Base-by-base conservation (phyloP, 2,797 vertebrate genomes). In the Propithecus perrieri region DNA sequence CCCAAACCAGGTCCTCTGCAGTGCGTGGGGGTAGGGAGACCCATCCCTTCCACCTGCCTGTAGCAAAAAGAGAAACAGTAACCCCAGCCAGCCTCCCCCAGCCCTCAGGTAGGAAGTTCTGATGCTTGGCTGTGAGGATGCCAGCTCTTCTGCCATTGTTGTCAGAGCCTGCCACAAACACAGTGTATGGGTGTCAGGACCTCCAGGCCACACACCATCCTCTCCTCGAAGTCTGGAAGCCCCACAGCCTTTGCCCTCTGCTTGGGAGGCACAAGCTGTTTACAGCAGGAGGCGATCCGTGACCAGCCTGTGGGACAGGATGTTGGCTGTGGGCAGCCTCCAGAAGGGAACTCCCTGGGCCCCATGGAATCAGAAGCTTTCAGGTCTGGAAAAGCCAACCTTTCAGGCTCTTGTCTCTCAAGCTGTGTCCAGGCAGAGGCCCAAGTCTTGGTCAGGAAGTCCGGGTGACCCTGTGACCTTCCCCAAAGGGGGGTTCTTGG, bases 371-470 rank as follows among this genome's bases (percentile, higher is more conserved):
- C 87, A 90, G 69, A 89, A 89, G 80, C 93, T 94, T 93, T 85
- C 88, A 95, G 95, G 78, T 96, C 74, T 96, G 81, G 71, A 86
- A 74, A 97, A 85, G 89, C 89, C 83, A 97, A 88, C 43, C 41
- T 86, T 95, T 88, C 75, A 63, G 89, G 87, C 30, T 96, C 79
- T 96, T 88, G 72, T 83, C 57, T 95, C 74, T 98, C 97, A 98
- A 97, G 94, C 97, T 98, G 96, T 96, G 94, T 96, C 95, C 65
- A 97, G 97, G 98, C 95, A 11, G 41, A 93, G 92, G 67, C 95
- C 97, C 97, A 97, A 97, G 89, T 74, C 92, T 96, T 95, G 91
- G 91, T 87, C 93, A 97, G 97, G 97, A 98, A 98, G 85, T 96
- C 90, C 94, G 61, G 46, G 89, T 97, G 93, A 96, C 96, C 85